Evolutionary conservation across 2,888 invertebrate genomes (phyloP), one percentile per base, ranked within the genome.

Genomic region (Uloborus plumipes): DNA sequence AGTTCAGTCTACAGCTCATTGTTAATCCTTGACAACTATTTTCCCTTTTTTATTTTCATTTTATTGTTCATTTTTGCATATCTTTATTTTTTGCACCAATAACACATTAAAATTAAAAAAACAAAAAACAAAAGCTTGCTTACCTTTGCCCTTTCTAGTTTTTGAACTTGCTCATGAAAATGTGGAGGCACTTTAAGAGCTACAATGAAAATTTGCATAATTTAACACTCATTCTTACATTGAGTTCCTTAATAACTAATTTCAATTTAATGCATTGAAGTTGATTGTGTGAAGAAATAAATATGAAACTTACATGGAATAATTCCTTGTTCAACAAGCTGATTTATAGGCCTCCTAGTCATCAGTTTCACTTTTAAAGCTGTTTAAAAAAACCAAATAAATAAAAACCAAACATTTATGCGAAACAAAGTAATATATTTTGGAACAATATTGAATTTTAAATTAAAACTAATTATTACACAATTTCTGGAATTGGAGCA

Each of bases 311-410:
- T 93, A 98, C 98, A 95, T 89, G 98, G 98, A 93, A 98, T 95
- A 89, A 99, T 98, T 90, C 98, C 98, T 92, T 98, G 97, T 87
- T 95, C 97, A 88, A 98, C 97, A 88, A 98, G 92, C 91, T 98
- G 97, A 90, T 94, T 96, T 89, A 97, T 94, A 85, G 98, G 97
- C 88, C 97, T 92, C 89, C 98, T 92, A 90, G 96, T 93, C 94
- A 97, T 95, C 90, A 98, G 91, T 92, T 98, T 98, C 90, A 97
- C 95, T 92, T 98, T 97, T 89, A 98, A 92, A 88, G 98, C 98
- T 98, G 93, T 86, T 93, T 1, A 39, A 39, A 39, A 39, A 39
- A 4, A 26, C 2, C 11, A 11, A 9, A 39, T 39, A 39, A 2
- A 39, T 39, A 39, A 39, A 39, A 11, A 7, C 7, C 39, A 39